Evolutionary conservation across 2,888 invertebrate genomes (phyloP), one percentile per base, ranked within the genome.

Genomic region (Scaptomyza cyrtandrae): DNA sequence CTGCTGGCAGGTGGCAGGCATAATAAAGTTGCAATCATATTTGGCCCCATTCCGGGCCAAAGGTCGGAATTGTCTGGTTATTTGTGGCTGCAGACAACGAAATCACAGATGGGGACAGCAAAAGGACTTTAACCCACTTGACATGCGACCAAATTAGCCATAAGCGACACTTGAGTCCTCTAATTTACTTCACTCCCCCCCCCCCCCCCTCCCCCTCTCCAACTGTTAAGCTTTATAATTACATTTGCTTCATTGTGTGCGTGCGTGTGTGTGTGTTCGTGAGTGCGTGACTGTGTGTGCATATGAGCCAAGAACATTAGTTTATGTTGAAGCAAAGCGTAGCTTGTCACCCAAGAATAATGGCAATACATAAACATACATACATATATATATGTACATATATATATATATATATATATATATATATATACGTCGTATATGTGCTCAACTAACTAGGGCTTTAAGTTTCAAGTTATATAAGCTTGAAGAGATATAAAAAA

Each of bases 171-270:
- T 35, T 37, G n/a, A 29, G 24, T 35, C 48, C 48, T 19, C 41
- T 39, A 69, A 48, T 62, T 68, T 56, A 39, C 19, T 35, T 14
- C 27, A 11, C 37, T 45, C 31, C 14, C 55, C 37, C 14, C 55
- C 14, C 55, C 37, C 14, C 55, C 31, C 14, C 55, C 37, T 13
- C 55, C 31, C 14, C 55, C 37, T 13, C 55, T 29, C 11, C 37
- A 49, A 44, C 49, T 49, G 35, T 37, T 44, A 59, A 44, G 37
- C 58, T 27, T 13, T 66, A 43, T 68, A 68, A 66, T 58, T 58
- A 27, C 48, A 49, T 24, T 2, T 24, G 9, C 10, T 16, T 37
- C 14, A 39, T 1, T 41, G n/a, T 37, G 41, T 31, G 37, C 5
- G 37, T 37, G 37, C 7, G 39, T 39, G n/a, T 37, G 39, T 41